Conservation (phyloP, 2,113 vertebrate genomes). For the Mohoua ochrocephala region DNA sequence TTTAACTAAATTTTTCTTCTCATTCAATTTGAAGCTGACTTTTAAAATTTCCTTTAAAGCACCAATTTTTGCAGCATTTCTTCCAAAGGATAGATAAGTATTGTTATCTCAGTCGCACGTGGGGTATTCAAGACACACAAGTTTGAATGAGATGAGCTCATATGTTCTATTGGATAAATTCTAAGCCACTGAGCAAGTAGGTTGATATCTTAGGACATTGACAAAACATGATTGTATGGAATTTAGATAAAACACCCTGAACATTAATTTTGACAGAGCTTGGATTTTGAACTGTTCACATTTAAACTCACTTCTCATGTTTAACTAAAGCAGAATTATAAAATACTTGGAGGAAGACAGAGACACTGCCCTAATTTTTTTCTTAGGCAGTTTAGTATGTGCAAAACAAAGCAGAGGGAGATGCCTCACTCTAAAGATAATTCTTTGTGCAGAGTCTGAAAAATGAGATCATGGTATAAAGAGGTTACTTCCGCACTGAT, state of each 20-base stretch:
- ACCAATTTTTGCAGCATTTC: not conserved
- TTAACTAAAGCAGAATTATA: not conserved
- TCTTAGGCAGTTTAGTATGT: not conserved
- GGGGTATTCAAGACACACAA: not conserved
- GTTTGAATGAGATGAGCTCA: not conserved
- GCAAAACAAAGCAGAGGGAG: not conserved
- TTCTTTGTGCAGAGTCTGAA: not conserved
- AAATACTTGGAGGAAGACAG: not conserved
- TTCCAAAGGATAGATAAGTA: not conserved
- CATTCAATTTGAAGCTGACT: not conserved
- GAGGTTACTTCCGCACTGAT: not conserved
- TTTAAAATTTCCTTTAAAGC: not conserved
- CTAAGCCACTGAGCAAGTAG: not conserved
- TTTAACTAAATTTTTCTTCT: not conserved
- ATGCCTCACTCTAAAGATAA: not conserved
- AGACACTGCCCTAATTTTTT: not conserved
- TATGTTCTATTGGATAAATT: not conserved
- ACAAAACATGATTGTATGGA: not conserved
- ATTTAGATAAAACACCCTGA: not conserved
- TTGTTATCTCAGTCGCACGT: not conserved
- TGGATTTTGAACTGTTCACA: not conserved
- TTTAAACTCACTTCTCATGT: not conserved
- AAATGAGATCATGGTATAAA: slow-evolving; percentile 29
- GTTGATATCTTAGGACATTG: not conserved
- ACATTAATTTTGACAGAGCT: not conserved